Base-by-base conservation (phyloP, 2,888 invertebrate genomes). In the Dryobotodes eremita region DNA sequence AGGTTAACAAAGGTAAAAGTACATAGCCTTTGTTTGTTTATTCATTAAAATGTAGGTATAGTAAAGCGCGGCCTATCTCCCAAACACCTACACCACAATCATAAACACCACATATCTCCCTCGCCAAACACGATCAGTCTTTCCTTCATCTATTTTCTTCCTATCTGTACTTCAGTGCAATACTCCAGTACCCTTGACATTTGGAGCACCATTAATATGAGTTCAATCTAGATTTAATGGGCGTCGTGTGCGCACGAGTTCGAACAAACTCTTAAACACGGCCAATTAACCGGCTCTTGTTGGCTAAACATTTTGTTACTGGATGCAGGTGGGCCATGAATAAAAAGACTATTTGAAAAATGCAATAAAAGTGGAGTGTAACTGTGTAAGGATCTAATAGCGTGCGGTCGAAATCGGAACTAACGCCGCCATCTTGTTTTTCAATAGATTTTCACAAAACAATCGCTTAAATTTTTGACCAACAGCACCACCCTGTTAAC, bases 181-280 rank as follows among this genome's bases (percentile, higher is more conserved):
- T 71, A 65, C 55, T 71, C 59, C 66, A 71, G 48, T 77, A 76
- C 6, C 85, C 84, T 90, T 89, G 90, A 89, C 90, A 86, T 90
- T 90, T 80, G 26, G 26, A 46, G 61, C 42, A 26, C 65, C 26
- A 66, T 85, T 80, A 68, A 75, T 80, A 68, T 65, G 69, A 79
- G 80, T 82, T 78, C 79, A 76, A 69, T 73, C 71, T 72, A 72
- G 80, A 71, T 76, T 89, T 90, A 74, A 73, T 36, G 26, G 82
- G 75, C 70, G 50, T 10, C 83, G 68, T 87, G 83, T 85, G 85
- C 59, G 80, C 79, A 72, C 62, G 70, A 65, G 23, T 69, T 42
- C 48, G 70, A 80, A 83, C 71, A 83, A 72, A 81, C 62, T 65
- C 72, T 80, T 66, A 85, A 82, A 79, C 79, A 74, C 20, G 69